These are phyloP conservation scores for Rotaria magnacalcarata DNA, from an alignment of 2,888 invertebrate genomes.

Conservation along the genomic window DNA sequence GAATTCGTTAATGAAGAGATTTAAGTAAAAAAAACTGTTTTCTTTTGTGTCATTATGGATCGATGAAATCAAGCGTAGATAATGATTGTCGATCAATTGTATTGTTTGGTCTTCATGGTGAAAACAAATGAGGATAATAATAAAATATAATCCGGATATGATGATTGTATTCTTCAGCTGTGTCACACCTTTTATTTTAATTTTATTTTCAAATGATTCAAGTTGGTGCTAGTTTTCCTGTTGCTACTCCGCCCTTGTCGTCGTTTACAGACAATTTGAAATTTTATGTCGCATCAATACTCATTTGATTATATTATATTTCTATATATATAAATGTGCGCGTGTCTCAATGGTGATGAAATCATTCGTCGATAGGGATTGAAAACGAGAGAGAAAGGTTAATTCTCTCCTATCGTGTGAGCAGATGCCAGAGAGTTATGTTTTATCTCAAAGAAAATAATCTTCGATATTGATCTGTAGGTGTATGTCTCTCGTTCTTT, in stretches of 20 bases:
- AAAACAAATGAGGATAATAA: background rate
- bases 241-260: conserved; percentile 7
- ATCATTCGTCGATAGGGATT: background rate
- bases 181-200: background rate
- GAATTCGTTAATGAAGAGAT: background rate
- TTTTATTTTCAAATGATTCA: background rate
- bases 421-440: conserved; percentile 18
- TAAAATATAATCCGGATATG: background rate
- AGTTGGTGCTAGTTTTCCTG: conserved; percentile 19
- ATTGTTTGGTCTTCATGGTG: background rate
- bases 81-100: background rate
- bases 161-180: background rate
- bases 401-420: conserved; percentile 18
- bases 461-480: conserved; percentile 36
- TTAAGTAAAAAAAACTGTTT: background rate
- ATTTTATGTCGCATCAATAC: conserved; percentile 7
- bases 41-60: background rate
- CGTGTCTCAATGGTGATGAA: background rate
- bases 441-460: conserved; percentile 33
- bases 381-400: background rate
- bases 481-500: conserved; percentile 11
- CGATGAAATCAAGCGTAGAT: conserved; percentile 7
- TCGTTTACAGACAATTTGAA: conserved; percentile 35
- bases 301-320: conserved; percentile 12
- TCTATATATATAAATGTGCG: background rate